Conservation (phyloP, 35 echinoderm and acorn worm genomes). For the Lytechinus pictus region DNA sequence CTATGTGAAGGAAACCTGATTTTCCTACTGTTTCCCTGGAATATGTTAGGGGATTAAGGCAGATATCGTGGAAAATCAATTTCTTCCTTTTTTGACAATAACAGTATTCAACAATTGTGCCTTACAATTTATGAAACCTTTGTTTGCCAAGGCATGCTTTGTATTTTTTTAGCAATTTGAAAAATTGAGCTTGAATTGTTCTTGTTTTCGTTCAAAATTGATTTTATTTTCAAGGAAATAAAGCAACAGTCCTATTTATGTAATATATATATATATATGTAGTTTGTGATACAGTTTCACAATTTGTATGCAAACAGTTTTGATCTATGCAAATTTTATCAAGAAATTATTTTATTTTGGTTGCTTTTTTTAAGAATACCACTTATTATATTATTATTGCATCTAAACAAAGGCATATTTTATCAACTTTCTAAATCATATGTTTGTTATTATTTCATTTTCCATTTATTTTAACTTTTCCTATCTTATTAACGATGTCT, state of each 20-base stretch:
- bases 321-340: neutral
- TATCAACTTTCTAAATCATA: neutral
- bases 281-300: neutral
- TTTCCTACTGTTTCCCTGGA: too few species aligned
- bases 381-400: too few species aligned
- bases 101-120: neutral
- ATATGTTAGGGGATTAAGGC: too few species aligned
- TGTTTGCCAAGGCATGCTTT: neutral
- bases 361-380: neutral
- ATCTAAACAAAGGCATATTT: neutral
- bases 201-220: neutral
- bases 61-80: too few species aligned
- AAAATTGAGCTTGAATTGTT: too few species aligned
- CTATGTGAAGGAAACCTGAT: too few species aligned
- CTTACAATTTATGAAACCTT: neutral
- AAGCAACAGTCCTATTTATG: slow-evolving; percentile 4
- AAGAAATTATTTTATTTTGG: neutral
- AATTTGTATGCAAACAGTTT: neutral
- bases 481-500: neutral
- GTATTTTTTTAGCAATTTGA: neutral
- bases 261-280: neutral
- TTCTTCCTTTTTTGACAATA: neutral
- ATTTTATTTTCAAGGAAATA: neutral
- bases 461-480: neutral
- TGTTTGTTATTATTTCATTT: neutral